Conservation (phyloP, 1,140 invertebrate genomes). For the Harpegnathos saltator region DNA sequence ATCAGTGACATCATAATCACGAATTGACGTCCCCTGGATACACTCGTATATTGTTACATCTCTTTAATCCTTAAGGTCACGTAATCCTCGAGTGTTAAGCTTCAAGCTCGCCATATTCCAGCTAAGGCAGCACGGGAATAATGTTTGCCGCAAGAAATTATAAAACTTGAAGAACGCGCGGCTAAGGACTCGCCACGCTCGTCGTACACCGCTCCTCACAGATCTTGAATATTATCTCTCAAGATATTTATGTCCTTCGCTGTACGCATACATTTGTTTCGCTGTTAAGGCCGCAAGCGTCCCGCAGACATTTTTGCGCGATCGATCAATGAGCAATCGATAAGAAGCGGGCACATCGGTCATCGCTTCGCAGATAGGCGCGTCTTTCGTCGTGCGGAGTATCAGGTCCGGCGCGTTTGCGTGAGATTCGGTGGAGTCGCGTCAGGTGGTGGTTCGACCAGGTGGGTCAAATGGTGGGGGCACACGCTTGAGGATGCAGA, state of each 20-base stretch:
- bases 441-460: slow-evolving; percentile 76
- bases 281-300: neutral
- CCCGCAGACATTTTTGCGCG: neutral
- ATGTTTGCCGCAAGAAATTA: too few relatives aligned
- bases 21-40: too few relatives aligned
- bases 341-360: neutral
- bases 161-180: too few relatives aligned
- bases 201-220: too few relatives aligned
- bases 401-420: neutral
- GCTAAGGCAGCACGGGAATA: too few relatives aligned
- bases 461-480: slow-evolving; percentile 71
- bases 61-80: too few relatives aligned
- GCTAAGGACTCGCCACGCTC: too few relatives aligned
- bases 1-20: too few relatives aligned
- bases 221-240: too few relatives aligned
- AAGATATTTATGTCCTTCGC: neutral
- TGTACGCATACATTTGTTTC: neutral
- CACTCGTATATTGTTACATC: too few relatives aligned
- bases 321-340: neutral
- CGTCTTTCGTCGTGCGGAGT: neutral
- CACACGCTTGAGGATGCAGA: slow-evolving; percentile 45
- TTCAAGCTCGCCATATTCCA: too few relatives aligned
- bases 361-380: neutral
- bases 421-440: slow-evolving; percentile 68
- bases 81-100: too few relatives aligned